Base-by-base conservation (phyloP, 2,888 invertebrate genomes). In the Onthophagus sagittarius region DNA sequence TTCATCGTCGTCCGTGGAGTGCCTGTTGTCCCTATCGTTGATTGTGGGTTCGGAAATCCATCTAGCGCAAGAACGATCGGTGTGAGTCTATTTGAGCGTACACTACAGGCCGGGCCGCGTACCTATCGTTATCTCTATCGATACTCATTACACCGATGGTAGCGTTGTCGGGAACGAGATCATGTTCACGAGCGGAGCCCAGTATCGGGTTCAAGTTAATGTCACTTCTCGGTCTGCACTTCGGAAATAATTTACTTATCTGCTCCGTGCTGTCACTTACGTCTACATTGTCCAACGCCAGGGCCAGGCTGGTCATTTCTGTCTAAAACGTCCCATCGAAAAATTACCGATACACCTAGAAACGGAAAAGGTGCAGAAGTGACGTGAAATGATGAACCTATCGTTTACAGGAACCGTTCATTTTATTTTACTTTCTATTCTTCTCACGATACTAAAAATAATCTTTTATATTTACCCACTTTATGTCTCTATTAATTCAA, bases 231-330 rank as follows among this genome's bases (percentile, higher is more conserved):
- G 94, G 94, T 82, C 94, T 90, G 88, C 94, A 94, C 92, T 94
- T 94, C 82, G 94, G 94, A 87, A 94, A 95, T 82, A 94, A 89
- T 85, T 92, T 90, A 83, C 93, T 93, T 87, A 95, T 93, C 87
- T 92, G 91, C 88, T 93, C 93, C 87, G 87, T 85, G 83, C 85
- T 86, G 83, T 87, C 87, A 82, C 83, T 84, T 81, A 85, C 85
- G 83, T 85, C 86, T 82, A 84, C 84, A 83, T 85, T 85, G 83
- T 85, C 85, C 82, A 84, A 81, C 76, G 85, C 81, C 80, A 85
- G 81, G 79, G 84, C 84, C 85, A 85, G 82, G 81, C 85, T 86
- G 80, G 85, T 85, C 85, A 85, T 86, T 83, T 82, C 85, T 69
- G 15, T 23, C 33, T 53, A 53, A 53, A 53, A 53, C 39, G 53